Percentiles rank a stretch among this genome's conserved stretches.
These are phyloP conservation scores for Caenorhabditis doughertyi DNA, from an alignment of 2,888 invertebrate species.

Conservation along the genomic window DNA sequence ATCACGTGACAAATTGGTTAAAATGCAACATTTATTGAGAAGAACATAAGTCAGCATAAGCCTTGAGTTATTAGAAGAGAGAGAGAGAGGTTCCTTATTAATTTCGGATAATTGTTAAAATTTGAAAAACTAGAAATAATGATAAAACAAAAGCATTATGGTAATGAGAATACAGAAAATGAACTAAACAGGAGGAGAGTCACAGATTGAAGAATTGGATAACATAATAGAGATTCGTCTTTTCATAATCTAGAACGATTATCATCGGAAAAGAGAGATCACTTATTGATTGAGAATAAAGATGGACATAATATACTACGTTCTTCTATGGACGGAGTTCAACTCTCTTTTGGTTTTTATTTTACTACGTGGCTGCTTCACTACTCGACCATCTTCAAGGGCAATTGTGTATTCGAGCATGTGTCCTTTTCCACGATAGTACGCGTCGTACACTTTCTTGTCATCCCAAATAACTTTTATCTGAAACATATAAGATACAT, in stretches of 20 bases:
- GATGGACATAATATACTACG: not conserved
- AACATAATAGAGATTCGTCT: not conserved
- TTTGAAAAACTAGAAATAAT: not conserved
- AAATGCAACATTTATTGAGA: not conserved
- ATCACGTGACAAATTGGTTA: not conserved
- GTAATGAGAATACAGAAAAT: not conserved
- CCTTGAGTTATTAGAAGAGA: no score
- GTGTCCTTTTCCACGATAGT: constrained; percentile 68
- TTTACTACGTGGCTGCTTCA: constrained; percentile 34
- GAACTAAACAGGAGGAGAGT: not conserved
- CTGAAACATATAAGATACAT: constrained; percentile 52
- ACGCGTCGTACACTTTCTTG: constrained; percentile 69
- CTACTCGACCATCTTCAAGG: constrained; percentile 33
- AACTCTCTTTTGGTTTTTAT: constrained; percentile 42
- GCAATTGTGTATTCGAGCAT: constrained; percentile 31
- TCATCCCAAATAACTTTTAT: constrained; percentile 75
- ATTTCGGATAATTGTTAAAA: not conserved
- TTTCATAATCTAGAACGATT: constrained; percentile 17
- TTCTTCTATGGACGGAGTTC: not conserved
- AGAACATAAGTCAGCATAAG: no score
- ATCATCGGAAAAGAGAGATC: constrained; percentile 25
- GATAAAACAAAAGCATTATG: not conserved
- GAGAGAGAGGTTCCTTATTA: no score
- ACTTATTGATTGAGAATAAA: not conserved
- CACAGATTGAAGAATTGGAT: not conserved